These are phyloP conservation scores for Echinometra lucunter DNA, from an alignment of 53 echinoderm and acorn worm species.

Conservation along the genomic window DNA sequence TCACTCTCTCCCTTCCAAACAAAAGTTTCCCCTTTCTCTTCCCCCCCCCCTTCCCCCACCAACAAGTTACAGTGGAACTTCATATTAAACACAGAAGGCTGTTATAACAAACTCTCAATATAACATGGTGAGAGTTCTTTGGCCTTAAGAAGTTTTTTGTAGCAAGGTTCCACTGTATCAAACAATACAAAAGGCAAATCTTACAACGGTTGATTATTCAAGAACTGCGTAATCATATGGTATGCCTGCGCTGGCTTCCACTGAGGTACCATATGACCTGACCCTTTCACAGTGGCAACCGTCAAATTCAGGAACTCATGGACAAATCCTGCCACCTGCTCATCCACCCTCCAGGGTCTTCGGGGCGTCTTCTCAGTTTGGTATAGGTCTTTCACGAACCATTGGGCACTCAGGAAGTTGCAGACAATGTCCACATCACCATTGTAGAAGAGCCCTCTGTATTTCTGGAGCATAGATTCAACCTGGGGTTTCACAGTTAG, in stretches of 20 bases:
- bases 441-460: constrained; percentile 85
- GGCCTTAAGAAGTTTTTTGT: no score
- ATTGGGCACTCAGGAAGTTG: constrained; percentile 85
- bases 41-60: background rate
- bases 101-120: no score
- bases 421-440: constrained; percentile 92
- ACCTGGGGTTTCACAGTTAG: constrained; percentile 73
- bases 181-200: no score
- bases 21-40: background rate
- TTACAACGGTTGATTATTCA: constrained; percentile 78
- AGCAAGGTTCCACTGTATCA: no score
- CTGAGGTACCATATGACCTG: constrained; percentile 96
- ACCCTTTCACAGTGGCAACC: constrained; percentile 91
- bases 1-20: background rate
- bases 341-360: constrained; percentile 81
- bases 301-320: constrained; percentile 81
- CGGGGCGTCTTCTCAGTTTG: constrained; percentile 56
- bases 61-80: background rate
- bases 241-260: constrained; percentile 83
- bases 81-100: background rate
- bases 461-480: constrained; percentile 70
- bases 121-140: no score
- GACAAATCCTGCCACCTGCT: constrained; percentile 93
- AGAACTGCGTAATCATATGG: constrained; percentile 92
- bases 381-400: constrained; percentile 81